Evolutionary conservation across 2,888 invertebrate genomes (phyloP).

Genomic region (Heliconius ethilla): DNA sequence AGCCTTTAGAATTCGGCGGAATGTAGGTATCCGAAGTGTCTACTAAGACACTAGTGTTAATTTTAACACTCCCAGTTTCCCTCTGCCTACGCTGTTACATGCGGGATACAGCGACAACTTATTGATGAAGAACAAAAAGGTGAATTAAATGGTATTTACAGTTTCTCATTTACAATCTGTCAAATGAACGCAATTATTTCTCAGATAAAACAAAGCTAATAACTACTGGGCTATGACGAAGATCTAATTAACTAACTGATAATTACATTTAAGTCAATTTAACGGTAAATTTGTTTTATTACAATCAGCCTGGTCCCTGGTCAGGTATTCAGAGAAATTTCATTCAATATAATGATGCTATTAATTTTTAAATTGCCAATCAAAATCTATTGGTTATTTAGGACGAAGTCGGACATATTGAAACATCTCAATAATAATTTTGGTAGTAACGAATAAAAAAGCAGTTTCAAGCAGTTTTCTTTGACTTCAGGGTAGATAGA

Average conservation of each 20-base stretch:
- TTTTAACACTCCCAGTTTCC: neutral
- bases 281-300: slow-evolving; percentile 46
- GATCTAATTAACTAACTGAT: slow-evolving; percentile 65
- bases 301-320: slow-evolving; percentile 26
- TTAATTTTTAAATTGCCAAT: slow-evolving; percentile 21
- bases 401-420: slow-evolving; percentile 2
- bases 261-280: slow-evolving; percentile 69
- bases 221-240: slow-evolving; percentile 48
- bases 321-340: slow-evolving; percentile 24
- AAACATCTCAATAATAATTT: neutral
- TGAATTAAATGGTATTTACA: slow-evolving; percentile 1
- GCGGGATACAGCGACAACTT: neutral
- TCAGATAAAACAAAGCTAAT: slow-evolving; percentile 27
- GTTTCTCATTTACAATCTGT: slow-evolving; percentile 6
- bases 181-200: slow-evolving; percentile 20
- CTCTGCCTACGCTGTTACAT: neutral
- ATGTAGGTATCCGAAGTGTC: neutral
- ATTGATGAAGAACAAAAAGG: neutral
- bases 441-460: neutral
- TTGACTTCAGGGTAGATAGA: neutral
- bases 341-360: slow-evolving; percentile 8
- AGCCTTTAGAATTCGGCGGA: no score
- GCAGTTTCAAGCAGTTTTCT: no score
- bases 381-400: slow-evolving; percentile 11
- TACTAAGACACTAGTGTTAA: no score